phyloP scores from a whole-genome alignment of 2,113 vertebrate species.

The Brachyhypopomus occidentalis region DNA sequence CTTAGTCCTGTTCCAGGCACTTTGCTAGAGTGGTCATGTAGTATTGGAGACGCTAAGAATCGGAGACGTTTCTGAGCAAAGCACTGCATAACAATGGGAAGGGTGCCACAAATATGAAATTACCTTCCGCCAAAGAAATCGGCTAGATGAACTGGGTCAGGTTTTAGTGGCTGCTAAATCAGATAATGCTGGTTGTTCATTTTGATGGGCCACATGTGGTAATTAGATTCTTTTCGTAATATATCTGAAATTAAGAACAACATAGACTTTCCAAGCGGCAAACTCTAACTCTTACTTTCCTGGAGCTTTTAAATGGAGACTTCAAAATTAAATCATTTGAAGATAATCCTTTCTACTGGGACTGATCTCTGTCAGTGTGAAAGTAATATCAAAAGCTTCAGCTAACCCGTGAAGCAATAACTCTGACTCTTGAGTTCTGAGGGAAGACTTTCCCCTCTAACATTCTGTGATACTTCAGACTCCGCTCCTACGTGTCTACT shows the following conservation, averaged over 20 bases:
- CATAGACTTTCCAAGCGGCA: neutral
- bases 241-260: constrained; percentile 27
- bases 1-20: neutral
- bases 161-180: constrained; percentile 17
- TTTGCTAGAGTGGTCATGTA: neutral
- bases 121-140: constrained; percentile 31
- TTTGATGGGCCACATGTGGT: constrained; percentile 32
- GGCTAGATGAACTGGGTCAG: neutral
- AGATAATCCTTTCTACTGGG: constrained; percentile 18
- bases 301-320: neutral
- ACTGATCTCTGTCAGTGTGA: constrained; percentile 19
- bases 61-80: constrained; percentile 34
- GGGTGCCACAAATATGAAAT: constrained; percentile 31
- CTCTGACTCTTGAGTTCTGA: neutral
- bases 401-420: constrained; percentile 3
- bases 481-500: neutral
- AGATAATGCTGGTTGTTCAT: constrained; percentile 29
- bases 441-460: constrained; percentile 4
- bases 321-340: neutral
- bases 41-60: constrained; percentile 6
- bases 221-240: constrained; percentile 44
- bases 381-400: constrained; percentile 16
- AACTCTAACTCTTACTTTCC: neutral
- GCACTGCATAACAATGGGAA: constrained; percentile 29
- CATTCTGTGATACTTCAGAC: neutral